These are phyloP conservation scores for Myrmophylax atrothorax DNA, from an alignment of 2,113 vertebrate species.

Conservation along the genomic window DNA sequence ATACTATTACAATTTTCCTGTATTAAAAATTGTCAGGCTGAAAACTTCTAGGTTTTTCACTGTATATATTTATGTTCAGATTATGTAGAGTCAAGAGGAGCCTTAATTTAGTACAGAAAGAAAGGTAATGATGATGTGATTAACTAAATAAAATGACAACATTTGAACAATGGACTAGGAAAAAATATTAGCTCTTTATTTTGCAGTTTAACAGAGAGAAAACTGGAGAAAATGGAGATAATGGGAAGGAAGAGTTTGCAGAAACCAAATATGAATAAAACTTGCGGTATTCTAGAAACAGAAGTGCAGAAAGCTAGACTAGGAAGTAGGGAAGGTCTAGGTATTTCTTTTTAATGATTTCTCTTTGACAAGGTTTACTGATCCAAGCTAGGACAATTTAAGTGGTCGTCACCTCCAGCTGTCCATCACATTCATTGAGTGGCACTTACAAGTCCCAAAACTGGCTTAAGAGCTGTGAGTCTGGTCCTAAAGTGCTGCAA, in stretches of 20 bases:
- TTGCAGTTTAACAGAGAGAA: not conserved
- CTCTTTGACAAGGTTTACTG: not conserved
- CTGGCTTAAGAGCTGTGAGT: not conserved
- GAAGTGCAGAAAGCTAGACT: not conserved
- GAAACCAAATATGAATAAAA: not conserved
- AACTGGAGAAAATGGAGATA: not conserved
- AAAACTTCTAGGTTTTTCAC: not conserved
- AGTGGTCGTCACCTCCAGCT: constrained; percentile 45
- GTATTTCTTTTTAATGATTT: constrained; percentile 32
- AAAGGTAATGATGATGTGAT: not conserved
- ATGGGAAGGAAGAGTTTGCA: not conserved
- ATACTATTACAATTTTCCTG: not conserved
- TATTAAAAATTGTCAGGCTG: not conserved
- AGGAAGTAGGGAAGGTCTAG: not conserved
- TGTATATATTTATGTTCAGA: not conserved
- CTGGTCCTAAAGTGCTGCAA: not conserved
- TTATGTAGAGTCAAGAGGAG: not conserved
- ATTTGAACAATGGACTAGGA: not conserved
- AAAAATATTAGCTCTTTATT: not conserved
- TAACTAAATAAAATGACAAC: not conserved
- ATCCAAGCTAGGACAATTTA: constrained; percentile 18
- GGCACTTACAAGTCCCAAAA: not conserved
- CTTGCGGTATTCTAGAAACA: not conserved
- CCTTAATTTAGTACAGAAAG: not conserved
- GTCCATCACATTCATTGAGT: constrained; percentile 33